These are phyloP conservation scores for Ranitomeya imitator DNA, from an alignment of 2,113 vertebrate species.

Conservation along the genomic window DNA sequence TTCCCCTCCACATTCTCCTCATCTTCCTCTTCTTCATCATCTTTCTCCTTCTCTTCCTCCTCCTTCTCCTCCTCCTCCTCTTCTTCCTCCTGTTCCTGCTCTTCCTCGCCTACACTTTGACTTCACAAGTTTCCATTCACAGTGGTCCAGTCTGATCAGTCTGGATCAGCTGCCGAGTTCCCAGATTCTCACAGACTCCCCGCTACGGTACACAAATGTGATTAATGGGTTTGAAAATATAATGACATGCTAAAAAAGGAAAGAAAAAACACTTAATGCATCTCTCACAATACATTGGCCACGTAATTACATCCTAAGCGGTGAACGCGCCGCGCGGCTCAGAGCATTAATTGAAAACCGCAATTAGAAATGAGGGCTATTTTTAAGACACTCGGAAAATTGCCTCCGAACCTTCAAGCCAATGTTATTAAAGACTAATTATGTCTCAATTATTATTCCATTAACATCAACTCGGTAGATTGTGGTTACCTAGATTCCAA, in stretches of 20 bases:
- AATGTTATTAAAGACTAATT: conserved; percentile 55
- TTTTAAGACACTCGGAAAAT: conserved; percentile 54
- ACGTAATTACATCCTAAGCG: conserved; percentile 39
- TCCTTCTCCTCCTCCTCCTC: too few relatives aligned
- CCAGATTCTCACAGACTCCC: not conserved
- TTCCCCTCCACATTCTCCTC: too few relatives aligned
- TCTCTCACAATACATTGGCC: conserved; percentile 10
- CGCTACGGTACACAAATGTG: not conserved
- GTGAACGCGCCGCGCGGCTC: not conserved
- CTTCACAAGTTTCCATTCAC: not conserved
- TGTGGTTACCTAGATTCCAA: conserved; percentile 27
- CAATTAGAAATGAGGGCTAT: conserved; percentile 50
- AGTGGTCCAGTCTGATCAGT: not conserved
- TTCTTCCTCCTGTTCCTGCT: too few relatives aligned
- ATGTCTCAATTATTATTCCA: conserved; percentile 50
- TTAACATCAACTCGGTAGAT: conserved; percentile 28
- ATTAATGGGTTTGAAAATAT: conserved; percentile 42
- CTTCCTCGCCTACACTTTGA: not conserved
- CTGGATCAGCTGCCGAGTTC: not conserved
- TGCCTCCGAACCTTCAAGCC: conserved; percentile 8
- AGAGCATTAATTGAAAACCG: conserved; percentile 51
- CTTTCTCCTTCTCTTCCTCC: too few relatives aligned
- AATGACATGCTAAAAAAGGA: conserved; percentile 40
- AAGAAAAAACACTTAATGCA: conserved; percentile 21
- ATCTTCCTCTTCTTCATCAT: too few relatives aligned